These are phyloP conservation scores for Acanthurus lineatus DNA, from an alignment of 2,797 vertebrate genomes.

Conservation along the genomic window DNA sequence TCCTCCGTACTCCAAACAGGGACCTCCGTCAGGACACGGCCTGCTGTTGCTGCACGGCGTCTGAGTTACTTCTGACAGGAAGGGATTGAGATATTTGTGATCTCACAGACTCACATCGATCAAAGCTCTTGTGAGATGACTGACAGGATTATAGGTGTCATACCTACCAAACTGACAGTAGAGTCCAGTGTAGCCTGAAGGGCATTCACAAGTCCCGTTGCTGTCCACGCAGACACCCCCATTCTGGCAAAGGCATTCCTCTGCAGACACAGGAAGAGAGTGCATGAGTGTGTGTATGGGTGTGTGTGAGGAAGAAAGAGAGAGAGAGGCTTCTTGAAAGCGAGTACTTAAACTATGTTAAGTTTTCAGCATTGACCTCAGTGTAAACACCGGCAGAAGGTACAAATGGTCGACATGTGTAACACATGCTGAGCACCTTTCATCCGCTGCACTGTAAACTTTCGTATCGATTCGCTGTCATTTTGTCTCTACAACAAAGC, in stretches of 20 bases:
- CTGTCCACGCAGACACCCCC: conserved; percentile 91
- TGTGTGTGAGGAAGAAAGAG: conserved; percentile 16
- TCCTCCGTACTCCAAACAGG: conserved; percentile 95
- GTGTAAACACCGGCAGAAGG: conserved; percentile 65
- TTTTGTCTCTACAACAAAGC: conserved; percentile 72
- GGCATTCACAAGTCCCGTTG: conserved; percentile 88
- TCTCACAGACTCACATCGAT: conserved; percentile 4
- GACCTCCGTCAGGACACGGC: conserved; percentile 93
- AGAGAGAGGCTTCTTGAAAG: conserved; percentile 51
- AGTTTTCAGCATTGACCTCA: conserved; percentile 40
- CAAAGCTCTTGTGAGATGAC: conserved; percentile 46
- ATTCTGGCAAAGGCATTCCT: conserved; percentile 93
- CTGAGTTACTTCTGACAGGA: conserved; percentile 91
- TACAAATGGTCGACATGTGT: conserved; percentile 69
- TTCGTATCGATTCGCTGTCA: conserved; percentile 63
- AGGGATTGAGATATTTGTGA: conserved; percentile 23
- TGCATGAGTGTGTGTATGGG: background rate
- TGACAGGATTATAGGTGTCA: conserved; percentile 52
- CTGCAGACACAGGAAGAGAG: conserved; percentile 66
- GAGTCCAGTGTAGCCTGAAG: conserved; percentile 88
- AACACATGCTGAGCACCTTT: conserved; percentile 69
- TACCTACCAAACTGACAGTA: conserved; percentile 96
- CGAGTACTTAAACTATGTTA: conserved; percentile 32
- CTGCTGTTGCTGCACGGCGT: conserved; percentile 94
- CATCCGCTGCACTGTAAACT: conserved; percentile 71